Evolutionary conservation across 2,888 invertebrate genomes (phyloP).

Genomic region (Hemistola chrysoprasaria): DNA sequence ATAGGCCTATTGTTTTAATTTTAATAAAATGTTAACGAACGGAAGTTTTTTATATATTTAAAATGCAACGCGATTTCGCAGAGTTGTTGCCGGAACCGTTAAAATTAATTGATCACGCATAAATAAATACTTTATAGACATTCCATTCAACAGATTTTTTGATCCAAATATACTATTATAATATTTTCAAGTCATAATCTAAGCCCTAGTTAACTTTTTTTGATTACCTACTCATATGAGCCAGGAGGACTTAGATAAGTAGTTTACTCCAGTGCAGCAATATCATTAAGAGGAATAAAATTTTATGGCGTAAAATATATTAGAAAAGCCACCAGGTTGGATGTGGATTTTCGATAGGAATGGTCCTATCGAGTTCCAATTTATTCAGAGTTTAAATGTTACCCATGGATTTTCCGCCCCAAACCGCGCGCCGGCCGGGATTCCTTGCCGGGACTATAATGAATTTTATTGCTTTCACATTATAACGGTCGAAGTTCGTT

Average conservation of each 20-base stretch:
- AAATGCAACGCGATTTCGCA: too few species aligned
- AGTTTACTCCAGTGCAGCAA: too few species aligned
- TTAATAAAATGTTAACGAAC: conserved; percentile 18
- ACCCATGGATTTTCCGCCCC: conserved; percentile 51
- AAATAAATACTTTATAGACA: too few species aligned
- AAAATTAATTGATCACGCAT: too few species aligned
- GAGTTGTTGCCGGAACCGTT: too few species aligned
- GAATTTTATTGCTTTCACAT: conserved; percentile 63
- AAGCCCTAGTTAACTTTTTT: too few species aligned
- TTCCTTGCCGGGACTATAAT: conserved; percentile 55
- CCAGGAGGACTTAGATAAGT: too few species aligned
- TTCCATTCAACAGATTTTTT: too few species aligned
- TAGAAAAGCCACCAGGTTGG: conserved; percentile 34
- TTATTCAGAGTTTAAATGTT: conserved; percentile 65
- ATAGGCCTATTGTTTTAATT: conserved; percentile 16
- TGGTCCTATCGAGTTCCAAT: conserved; percentile 66
- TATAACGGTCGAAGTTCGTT: conserved; percentile 44
- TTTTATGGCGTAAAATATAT: conserved; percentile 34
- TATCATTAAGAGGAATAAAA: conserved; percentile 20
- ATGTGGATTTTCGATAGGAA: conserved; percentile 49
- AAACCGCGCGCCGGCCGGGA: conserved; percentile 46
- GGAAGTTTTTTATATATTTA: not conserved
- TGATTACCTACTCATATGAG: too few species aligned
- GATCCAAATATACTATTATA: too few species aligned
- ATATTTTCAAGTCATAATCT: too few species aligned